Base-by-base conservation (phyloP, 1,140 invertebrate species). In the roundworm (Caenorhabditis elegans) region DNA sequence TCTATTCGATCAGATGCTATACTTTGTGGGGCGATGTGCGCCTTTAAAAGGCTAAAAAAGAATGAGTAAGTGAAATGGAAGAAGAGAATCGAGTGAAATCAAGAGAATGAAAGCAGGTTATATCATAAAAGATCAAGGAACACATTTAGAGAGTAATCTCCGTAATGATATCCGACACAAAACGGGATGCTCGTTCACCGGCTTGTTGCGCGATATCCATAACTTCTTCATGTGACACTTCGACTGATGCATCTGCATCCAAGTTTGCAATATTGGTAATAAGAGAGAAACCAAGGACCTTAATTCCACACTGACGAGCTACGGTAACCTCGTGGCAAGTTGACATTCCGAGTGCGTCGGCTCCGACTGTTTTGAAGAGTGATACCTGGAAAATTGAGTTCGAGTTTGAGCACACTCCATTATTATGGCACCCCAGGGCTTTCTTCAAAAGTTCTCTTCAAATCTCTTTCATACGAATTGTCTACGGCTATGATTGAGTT, bases 241-340 rank as follows among this genome's bases (percentile, higher is more conserved):
- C 86, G 6, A 89, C 86, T 1, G 88, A 82, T 34, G 80, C 75
- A 79, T 88, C 87, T 10, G 83, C 79, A 65, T 88, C 88, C 11
- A 82, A 49, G 48, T 88, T 88, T 13, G 84, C 85, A 34, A 88
- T 89, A 70, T 92, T 92, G 60, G 91, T 92, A 60, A 92, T 90
- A 19, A 92, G 78, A 4, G 91, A 91, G 77, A 92, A 87, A 0
- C 90, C 91, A 82, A 92, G 87, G 19, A 91, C 90, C 60, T 88
- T 86, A 77, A 92, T 90, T 36, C 91, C 91, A 81, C 90, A 91
- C 83, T 92, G 92, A 17, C 87, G 83, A 11, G 92, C 92, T 4
- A 91, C 91, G 5, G 91, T 87, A 5, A 91, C 92, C 84, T 92
- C 92, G 48, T 91, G 92, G 28, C 90, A 90, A 11, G 92, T 92